A percentile compares a stretch with the other conserved stretches of the same genome.
Conservation (phyloP, 2,888 invertebrate species). For the Tinea semifulvella region DNA sequence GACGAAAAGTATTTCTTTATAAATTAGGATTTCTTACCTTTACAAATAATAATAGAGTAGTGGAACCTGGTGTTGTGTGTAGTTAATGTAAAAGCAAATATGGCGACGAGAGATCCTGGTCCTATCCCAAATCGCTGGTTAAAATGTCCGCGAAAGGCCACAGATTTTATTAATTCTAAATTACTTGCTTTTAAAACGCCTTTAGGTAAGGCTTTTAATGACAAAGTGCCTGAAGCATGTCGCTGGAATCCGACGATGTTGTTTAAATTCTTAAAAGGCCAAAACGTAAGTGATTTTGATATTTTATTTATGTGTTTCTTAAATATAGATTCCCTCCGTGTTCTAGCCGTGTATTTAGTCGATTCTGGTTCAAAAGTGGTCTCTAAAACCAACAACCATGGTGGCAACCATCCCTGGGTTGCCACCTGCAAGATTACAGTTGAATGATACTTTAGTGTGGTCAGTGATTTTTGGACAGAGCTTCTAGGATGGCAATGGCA, state of each 20-base stretch:
- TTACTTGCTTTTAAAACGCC: slow-evolving; percentile 97
- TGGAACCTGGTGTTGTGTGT: neutral
- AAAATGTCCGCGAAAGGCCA: slow-evolving; percentile 85
- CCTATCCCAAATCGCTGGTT: slow-evolving; percentile 90
- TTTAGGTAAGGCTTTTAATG: slow-evolving; percentile 81
- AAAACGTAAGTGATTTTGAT: slow-evolving; percentile 67
- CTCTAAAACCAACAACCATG: no score
- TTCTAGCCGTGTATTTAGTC: no score
- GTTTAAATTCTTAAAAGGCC: slow-evolving; percentile 78
- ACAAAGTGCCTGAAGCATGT: slow-evolving; percentile 82
- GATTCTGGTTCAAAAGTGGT: no score
- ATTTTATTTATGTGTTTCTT: no score
- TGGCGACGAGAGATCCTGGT: slow-evolving; percentile 55
- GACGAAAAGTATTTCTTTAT: slow-evolving; percentile 7
- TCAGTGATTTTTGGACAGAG: no score
- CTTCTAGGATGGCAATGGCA: no score
- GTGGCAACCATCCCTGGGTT: no score
- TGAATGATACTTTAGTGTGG: no score
- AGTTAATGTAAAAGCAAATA: slow-evolving; percentile 21
- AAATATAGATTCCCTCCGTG: no score
- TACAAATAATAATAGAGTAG: neutral
- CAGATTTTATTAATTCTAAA: slow-evolving; percentile 75
- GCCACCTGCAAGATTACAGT: no score
- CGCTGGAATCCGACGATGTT: slow-evolving; percentile 91
- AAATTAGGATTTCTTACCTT: neutral